phyloP scores from a whole-genome alignment of 2,113 vertebrate species.

The Myotis yumanensis region DNA sequence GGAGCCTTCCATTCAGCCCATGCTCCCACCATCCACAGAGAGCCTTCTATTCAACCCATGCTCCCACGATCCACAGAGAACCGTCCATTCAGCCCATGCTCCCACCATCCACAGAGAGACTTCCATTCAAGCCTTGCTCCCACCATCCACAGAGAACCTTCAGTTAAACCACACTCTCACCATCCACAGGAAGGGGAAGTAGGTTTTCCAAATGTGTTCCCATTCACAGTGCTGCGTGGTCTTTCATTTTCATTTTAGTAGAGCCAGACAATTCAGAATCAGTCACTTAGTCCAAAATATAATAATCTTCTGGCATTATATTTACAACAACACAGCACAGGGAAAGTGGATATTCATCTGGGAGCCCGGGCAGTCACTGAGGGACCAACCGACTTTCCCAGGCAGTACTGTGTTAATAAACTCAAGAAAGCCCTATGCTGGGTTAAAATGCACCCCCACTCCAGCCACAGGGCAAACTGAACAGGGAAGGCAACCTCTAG shows the following conservation, averaged over 20 bases:
- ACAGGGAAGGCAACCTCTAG: conserved; percentile 39
- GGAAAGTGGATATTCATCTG: conserved; percentile 28
- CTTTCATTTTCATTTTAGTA: conserved; percentile 49
- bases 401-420: neutral
- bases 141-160: too few relatives aligned
- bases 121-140: too few relatives aligned
- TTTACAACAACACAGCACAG: neutral
- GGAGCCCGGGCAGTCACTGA: neutral
- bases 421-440: neutral
- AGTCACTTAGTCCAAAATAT: conserved; percentile 34
- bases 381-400: neutral
- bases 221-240: neutral
- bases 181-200: neutral
- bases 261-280: conserved; percentile 50
- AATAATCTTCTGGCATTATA: conserved; percentile 16
- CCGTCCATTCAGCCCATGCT: too few relatives aligned
- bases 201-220: neutral
- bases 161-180: neutral
- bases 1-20: too few relatives aligned
- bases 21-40: too few relatives aligned
- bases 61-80: too few relatives aligned
- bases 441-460: conserved; percentile 22
- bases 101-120: too few relatives aligned
- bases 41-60: too few relatives aligned
- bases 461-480: neutral